These are phyloP conservation scores for Drosophila longiperda DNA, from an alignment of 2,888 invertebrate species.

Conservation along the genomic window DNA sequence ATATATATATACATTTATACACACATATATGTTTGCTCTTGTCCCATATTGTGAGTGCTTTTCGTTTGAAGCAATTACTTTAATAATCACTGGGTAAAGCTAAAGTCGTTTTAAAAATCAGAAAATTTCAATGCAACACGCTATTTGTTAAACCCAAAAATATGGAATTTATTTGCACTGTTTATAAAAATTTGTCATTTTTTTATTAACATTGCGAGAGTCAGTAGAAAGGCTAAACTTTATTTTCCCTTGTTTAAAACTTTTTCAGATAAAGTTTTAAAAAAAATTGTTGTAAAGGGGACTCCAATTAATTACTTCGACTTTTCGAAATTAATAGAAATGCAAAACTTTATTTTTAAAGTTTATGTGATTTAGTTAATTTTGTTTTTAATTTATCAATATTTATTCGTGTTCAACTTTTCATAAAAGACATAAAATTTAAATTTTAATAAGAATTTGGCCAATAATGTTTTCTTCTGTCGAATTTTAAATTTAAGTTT, in stretches of 20 bases:
- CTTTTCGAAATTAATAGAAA: not conserved
- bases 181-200: not conserved
- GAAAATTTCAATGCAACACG: not conserved
- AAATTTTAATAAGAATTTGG: not conserved
- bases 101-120: not conserved
- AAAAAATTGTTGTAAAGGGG: no score
- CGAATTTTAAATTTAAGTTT: constrained; percentile 32
- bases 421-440: not conserved
- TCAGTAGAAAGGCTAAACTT: not conserved
- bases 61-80: not conserved
- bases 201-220: not conserved
- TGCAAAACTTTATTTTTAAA: not conserved
- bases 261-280: not conserved
- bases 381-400: not conserved
- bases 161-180: not conserved
- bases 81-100: not conserved
- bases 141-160: not conserved
- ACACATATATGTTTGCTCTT: not conserved
- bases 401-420: not conserved
- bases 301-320: not conserved
- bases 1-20: not conserved
- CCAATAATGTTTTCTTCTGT: not conserved
- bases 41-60: not conserved
- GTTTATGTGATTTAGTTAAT: not conserved
- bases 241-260: not conserved